Evolutionary conservation across 1,140 invertebrate genomes (phyloP).

Genomic region (Chrysomallon squamiferum): DNA sequence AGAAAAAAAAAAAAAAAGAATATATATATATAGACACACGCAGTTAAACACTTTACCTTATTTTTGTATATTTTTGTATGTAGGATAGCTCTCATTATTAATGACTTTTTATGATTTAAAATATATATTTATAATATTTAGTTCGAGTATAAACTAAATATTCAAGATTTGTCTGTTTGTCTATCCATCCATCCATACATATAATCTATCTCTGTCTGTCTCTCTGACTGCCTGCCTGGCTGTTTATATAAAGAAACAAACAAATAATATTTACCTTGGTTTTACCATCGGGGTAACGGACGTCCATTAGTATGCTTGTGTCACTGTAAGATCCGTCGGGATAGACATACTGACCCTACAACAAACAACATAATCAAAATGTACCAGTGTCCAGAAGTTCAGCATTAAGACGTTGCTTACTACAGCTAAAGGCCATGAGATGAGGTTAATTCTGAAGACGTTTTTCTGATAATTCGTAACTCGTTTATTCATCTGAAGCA

Average conservation of each 20-base stretch:
- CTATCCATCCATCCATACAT: no score
- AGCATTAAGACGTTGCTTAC: slow-evolving; percentile 41
- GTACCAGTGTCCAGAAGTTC: neutral
- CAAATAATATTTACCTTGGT: neutral
- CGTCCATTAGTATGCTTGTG: slow-evolving; percentile 86
- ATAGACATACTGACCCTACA: slow-evolving; percentile 84
- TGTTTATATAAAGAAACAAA: no score
- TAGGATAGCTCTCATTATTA: neutral
- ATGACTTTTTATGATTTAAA: no score
- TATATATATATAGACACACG: neutral
- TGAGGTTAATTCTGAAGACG: neutral
- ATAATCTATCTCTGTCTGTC: no score
- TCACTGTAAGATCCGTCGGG: slow-evolving; percentile 86
- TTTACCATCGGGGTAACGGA: slow-evolving; percentile 72
- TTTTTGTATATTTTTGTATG: neutral
- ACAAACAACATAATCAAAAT: slow-evolving; percentile 21
- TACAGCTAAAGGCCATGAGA: slow-evolving; percentile 67
- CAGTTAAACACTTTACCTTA: neutral
- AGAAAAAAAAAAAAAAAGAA: slow-evolving; percentile 70
- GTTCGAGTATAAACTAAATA: no score
- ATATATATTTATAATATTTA: no score
- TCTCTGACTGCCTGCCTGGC: no score
- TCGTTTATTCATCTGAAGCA: no score
- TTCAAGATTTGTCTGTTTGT: no score
- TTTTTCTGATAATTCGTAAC: neutral